These are phyloP conservation scores for Harpegnathos saltator DNA, from an alignment of 1,140 invertebrate genomes.

Conservation along the genomic window DNA sequence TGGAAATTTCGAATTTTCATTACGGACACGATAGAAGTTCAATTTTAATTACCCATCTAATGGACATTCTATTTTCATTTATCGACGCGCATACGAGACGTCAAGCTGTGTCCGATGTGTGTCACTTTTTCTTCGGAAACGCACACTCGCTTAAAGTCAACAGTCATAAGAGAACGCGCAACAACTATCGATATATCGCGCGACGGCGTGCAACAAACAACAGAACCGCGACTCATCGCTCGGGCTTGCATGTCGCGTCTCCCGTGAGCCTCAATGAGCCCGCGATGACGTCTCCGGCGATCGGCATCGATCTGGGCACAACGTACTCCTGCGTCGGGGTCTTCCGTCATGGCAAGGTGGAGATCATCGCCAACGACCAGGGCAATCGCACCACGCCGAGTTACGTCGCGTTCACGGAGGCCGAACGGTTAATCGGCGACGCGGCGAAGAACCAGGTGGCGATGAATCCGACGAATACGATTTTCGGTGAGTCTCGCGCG, in stretches of 20 bases:
- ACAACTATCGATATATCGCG: conserved; percentile 52
- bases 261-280: conserved; percentile 26
- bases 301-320: conserved; percentile 91
- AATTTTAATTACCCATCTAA: too few species aligned
- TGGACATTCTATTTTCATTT: too few species aligned
- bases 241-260: conserved; percentile 11
- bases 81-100: too few species aligned
- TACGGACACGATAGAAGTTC: too few species aligned
- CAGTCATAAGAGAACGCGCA: too few species aligned
- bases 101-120: too few species aligned
- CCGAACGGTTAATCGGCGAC: conserved; percentile 93
- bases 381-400: conserved; percentile 94
- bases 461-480: conserved; percentile 90
- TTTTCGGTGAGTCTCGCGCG: conserved; percentile 86
- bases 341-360: conserved; percentile 92
- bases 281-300: conserved; percentile 85
- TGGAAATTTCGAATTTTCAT: too few species aligned
- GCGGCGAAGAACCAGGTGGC: conserved; percentile 90
- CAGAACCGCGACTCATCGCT: conserved; percentile 44
- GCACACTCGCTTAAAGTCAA: too few species aligned
- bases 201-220: conserved; percentile 29
- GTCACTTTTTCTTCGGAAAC: too few species aligned
- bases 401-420: conserved; percentile 94
- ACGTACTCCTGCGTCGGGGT: conserved; percentile 92
- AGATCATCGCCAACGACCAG: conserved; percentile 96